These are phyloP conservation scores for Elegia similella DNA, from an alignment of 2,888 invertebrate genomes.

Conservation along the genomic window DNA sequence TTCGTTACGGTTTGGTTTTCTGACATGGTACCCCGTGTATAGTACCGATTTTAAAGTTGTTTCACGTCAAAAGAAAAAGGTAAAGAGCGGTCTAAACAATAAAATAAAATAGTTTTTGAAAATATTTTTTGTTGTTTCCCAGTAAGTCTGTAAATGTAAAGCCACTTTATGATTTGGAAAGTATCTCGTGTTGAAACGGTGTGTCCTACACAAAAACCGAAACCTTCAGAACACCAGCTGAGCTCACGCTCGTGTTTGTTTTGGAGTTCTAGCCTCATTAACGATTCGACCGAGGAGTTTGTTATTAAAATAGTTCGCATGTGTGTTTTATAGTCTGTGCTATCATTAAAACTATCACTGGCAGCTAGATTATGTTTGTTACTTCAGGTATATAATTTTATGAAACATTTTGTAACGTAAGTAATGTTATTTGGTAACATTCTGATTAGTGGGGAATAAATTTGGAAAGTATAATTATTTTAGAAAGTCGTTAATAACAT, in stretches of 20 bases:
- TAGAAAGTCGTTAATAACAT: too few relatives aligned
- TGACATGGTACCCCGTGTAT: too few relatives aligned
- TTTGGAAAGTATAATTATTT: too few relatives aligned
- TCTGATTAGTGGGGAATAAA: too few relatives aligned
- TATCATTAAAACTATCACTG: neutral
- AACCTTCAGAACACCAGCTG: conserved; percentile 2
- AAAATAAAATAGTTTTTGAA: too few relatives aligned
- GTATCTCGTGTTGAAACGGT: neutral
- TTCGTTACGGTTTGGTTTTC: too few relatives aligned
- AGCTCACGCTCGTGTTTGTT: neutral
- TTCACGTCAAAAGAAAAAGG: too few relatives aligned
- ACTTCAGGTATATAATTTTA: neutral
- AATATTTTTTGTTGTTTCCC: too few relatives aligned
- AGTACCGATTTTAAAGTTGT: too few relatives aligned
- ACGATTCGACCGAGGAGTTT: conserved; percentile 2
- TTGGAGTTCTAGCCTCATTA: conserved; percentile 4
- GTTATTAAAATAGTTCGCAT: conserved; percentile 10
- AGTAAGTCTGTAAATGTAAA: neutral
- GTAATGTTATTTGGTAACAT: too few relatives aligned
- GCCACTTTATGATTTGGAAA: neutral
- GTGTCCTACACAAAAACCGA: conserved; percentile 3
- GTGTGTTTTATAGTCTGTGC: conserved; percentile 1
- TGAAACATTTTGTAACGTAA: neutral
- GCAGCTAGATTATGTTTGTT: neutral
- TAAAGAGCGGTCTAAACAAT: too few relatives aligned